Base-by-base conservation (phyloP, 2,797 vertebrate genomes). In the Aselliscus stoliczkanus region DNA sequence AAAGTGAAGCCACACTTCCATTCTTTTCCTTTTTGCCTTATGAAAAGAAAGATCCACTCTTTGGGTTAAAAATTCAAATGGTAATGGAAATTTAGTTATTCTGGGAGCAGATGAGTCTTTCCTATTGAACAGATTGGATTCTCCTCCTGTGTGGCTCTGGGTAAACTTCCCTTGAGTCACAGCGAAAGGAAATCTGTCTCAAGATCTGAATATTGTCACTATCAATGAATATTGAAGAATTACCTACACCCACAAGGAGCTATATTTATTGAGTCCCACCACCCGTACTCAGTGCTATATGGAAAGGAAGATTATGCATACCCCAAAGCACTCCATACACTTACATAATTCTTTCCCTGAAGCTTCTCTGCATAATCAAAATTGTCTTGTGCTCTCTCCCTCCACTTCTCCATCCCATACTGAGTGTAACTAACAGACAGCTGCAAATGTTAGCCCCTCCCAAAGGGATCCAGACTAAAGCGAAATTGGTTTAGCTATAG, bases 151-250 rank as follows among this genome's bases (percentile, higher is more conserved):
- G 94, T 95, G 85, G 88, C 81, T 96, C 95, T 95, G 97, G 90
- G 94, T 96, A 97, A 97, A 88, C 93, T 97, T 96, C 92, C 89
- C 96, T 97, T 96, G 90, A 97, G 95, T 97, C 95, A 94, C 92
- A 95, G 70, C 95, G 85, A 97, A 95, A 94, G 88, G 69, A 97
- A 98, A 98, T 97, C 92, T 96, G 97, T 94, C 94, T 96, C 94
- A 90, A 90, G 94, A 93, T 94, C 95, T 97, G 93, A 97, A 96
- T 97, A 97, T 95, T 96, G 56, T 97, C 95, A 96, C 92, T 95
- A 96, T 97, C 97, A 96, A 94, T 96, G 97, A 98, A 97, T 97
- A 98, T 93, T 97, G 96, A 97, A 97, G 92, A 94, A 95, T 97
- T 97, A 83, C 96, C 90, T 83, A 95, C 97, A 97, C 95, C 97